Evolutionary conservation across 2,113 vertebrate genomes (phyloP).

Genomic region (Parus major): DNA sequence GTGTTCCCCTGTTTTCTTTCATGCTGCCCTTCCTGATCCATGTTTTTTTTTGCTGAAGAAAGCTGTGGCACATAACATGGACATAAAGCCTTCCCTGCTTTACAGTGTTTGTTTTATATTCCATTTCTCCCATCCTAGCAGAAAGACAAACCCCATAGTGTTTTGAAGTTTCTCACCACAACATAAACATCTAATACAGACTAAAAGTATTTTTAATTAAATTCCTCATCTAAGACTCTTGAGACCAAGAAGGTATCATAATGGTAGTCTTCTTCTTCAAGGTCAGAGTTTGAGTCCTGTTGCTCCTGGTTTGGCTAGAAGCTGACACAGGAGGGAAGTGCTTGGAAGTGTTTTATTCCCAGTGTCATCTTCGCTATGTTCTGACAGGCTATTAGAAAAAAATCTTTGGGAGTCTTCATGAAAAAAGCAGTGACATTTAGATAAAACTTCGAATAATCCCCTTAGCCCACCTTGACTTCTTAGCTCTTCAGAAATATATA

Average conservation of each 20-base stretch:
- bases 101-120: neutral
- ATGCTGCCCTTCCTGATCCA: rapidly evolving
- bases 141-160: neutral
- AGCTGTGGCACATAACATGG: neutral
- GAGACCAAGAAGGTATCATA: neutral
- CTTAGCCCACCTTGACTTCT: neutral
- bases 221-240: neutral
- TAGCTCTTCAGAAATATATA: neutral
- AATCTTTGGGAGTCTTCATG: neutral
- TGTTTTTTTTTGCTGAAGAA: neutral
- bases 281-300: neutral
- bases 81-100: neutral
- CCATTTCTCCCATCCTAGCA: neutral
- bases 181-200: neutral
- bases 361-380: neutral
- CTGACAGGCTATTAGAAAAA: neutral
- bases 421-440: neutral
- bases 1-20: neutral
- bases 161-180: neutral
- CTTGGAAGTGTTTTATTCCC: neutral
- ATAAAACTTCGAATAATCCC: neutral
- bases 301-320: neutral
- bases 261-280: neutral
- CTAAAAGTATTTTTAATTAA: neutral
- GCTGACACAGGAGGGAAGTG: neutral